Conservation (phyloP, 2,888 invertebrate species). For the Luperina nickerlii region DNA sequence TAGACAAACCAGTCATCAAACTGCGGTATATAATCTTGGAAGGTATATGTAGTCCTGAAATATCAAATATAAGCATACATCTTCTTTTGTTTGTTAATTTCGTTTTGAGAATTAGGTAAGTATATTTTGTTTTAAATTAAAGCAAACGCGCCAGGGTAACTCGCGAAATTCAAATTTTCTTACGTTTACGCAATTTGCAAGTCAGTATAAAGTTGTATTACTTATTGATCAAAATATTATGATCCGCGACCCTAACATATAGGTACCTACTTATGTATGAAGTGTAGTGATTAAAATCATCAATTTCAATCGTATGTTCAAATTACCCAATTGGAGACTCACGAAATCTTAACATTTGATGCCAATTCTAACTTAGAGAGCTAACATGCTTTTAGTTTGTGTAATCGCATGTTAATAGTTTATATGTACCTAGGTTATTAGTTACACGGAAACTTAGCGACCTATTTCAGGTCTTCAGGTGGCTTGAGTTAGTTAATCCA, state of each 20-base stretch:
- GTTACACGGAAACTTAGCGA: background rate
- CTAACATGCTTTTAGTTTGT: background rate
- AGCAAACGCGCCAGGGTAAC: too few relatives aligned
- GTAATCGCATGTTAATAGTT: background rate
- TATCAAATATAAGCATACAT: constrained; percentile 9
- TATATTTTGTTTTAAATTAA: background rate
- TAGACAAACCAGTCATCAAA: constrained; percentile 14
- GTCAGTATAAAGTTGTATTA: background rate
- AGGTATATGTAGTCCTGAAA: background rate
- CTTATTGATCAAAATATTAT: background rate
- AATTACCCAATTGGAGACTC: background rate
- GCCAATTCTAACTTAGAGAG: background rate
- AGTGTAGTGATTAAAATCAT: background rate
- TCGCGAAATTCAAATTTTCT: background rate
- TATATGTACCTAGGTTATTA: background rate
- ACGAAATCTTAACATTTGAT: background rate
- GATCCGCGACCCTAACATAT: background rate
- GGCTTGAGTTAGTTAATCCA: background rate
- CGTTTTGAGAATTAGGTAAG: background rate
- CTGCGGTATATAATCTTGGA: constrained; percentile 14
- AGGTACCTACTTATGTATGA: background rate
- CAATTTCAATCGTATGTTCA: background rate
- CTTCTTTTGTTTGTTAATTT: constrained; percentile 16
- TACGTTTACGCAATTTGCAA: background rate
- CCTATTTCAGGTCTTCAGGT: background rate